Base-by-base conservation (phyloP, 2,113 vertebrate species). In the Struthidea cinerea region DNA sequence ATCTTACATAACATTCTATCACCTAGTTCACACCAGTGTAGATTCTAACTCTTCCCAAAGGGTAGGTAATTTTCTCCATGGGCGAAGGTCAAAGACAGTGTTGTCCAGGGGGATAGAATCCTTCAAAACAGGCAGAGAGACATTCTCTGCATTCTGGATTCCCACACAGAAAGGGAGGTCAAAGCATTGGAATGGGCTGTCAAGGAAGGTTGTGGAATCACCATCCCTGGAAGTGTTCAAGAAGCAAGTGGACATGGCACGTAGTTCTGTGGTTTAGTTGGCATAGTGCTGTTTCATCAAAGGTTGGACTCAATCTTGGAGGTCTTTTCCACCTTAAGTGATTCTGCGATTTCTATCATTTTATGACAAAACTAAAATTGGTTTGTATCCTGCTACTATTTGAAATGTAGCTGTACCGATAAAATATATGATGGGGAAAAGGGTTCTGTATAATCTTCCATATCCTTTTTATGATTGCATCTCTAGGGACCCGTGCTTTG, bases 221-320 rank as follows among this genome's bases (percentile, higher is more conserved):
- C 12, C 3, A 3, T 32, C 28, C n/a, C 57, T 41, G 22, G 21
- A 49, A 77, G 28, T 26, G 35, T 41, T 50, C 22, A 33, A 41
- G 57, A 41, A 50, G 21, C 10, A 33, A 41, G 23, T n/a, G 21
- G n/a, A 49, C 1, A 2, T 60, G 59, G 37, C 18, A 42, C 2
- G 10, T 27, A 68, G 24, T 53, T 11, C 8, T 27, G 5, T 41
- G 30, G 39, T 55, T 74, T 28, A 28, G 4, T 37, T 61, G n/a
- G 6, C 16, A 11, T 4, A 39, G 8, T 11, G 20, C 13, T 47
- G n/a, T 68, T 89, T 47, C 0, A 0, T 47, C 28, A 55, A 47
- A 60, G 21, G 3, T 13, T 76, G 28, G n/a, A 19, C 30, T 39
- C 0, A 0, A 35, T 35, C 11, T 47, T 27, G 55, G 41, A 47